Evolutionary conservation across 2,797 vertebrate species (phyloP).

Genomic region (Bucorvus abyssinicus): DNA sequence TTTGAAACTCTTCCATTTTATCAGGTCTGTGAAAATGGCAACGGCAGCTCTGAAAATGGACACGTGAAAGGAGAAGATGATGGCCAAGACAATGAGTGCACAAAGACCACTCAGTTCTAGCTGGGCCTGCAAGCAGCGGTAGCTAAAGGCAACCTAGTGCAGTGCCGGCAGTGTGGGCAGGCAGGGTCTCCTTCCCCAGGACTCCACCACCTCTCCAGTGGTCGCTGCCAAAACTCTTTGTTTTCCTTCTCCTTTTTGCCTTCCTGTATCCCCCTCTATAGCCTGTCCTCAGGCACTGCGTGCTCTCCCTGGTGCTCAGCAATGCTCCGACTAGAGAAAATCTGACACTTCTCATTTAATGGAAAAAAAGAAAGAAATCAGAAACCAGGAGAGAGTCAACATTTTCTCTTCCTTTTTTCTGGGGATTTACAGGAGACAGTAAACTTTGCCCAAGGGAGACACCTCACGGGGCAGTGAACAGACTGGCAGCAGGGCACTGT

Average conservation of each 20-base stretch:
- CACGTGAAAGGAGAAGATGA: neutral
- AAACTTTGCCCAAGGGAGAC: neutral
- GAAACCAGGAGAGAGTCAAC: neutral
- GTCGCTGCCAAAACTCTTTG: neutral
- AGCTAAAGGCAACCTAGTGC: neutral
- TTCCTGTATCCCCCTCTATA: slow-evolving; percentile 1
- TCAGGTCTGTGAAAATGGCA: slow-evolving; percentile 38
- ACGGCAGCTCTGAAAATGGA: neutral
- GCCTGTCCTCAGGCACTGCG: neutral
- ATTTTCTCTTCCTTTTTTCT: neutral
- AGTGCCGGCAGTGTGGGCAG: neutral
- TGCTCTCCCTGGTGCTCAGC: neutral
- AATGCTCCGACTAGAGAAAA: neutral
- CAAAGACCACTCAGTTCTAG: slow-evolving; percentile 49
- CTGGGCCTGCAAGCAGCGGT: neutral
- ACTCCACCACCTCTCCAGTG: neutral
- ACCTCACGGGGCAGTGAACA: neutral
- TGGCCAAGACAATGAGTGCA: neutral
- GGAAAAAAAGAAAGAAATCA: neutral
- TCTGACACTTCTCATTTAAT: neutral
- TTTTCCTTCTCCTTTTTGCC: neutral
- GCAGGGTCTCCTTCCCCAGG: neutral
- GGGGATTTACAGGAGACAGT: neutral
- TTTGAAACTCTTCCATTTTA: neutral
- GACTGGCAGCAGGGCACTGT: neutral